These are phyloP conservation scores for Sandelia bainsii DNA, from an alignment of 2,797 vertebrate genomes.

Conservation along the genomic window DNA sequence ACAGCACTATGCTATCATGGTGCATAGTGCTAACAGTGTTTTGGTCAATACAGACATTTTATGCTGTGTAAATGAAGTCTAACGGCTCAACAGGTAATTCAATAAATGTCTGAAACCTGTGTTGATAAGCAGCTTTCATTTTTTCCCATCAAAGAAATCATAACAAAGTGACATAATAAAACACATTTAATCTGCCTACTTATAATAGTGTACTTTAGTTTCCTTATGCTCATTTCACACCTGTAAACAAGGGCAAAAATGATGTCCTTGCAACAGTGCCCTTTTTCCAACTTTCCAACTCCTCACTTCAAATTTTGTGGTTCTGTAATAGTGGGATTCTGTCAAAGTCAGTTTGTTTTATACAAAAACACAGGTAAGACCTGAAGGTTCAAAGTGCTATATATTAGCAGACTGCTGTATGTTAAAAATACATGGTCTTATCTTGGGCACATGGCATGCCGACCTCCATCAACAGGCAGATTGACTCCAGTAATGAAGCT, in stretches of 20 bases:
- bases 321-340: not conserved
- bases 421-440: constrained; percentile 42
- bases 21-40: constrained; percentile 38
- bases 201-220: constrained; percentile 3
- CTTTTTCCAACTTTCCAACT: not conserved
- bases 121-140: constrained; percentile 69
- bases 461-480: constrained; percentile 86
- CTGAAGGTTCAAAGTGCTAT: constrained; percentile 20
- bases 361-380: constrained; percentile 35
- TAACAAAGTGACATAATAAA: constrained; percentile 27
- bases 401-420: constrained; percentile 24
- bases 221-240: constrained; percentile 22
- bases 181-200: constrained; percentile 47
- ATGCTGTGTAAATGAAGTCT: constrained; percentile 38
- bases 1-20: constrained; percentile 28
- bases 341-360: not conserved
- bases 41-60: constrained; percentile 41
- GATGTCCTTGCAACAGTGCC: constrained; percentile 12
- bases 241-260: constrained; percentile 17
- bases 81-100: constrained; percentile 66
- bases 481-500: constrained; percentile 88
- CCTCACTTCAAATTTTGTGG: not conserved
- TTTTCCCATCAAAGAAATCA: constrained; percentile 13
- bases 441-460: constrained; percentile 89
- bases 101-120: constrained; percentile 90